Evolutionary conservation across 2,888 invertebrate species (phyloP), one percentile per base, ranked within the genome.

Genomic region (Laspeyria flexula): DNA sequence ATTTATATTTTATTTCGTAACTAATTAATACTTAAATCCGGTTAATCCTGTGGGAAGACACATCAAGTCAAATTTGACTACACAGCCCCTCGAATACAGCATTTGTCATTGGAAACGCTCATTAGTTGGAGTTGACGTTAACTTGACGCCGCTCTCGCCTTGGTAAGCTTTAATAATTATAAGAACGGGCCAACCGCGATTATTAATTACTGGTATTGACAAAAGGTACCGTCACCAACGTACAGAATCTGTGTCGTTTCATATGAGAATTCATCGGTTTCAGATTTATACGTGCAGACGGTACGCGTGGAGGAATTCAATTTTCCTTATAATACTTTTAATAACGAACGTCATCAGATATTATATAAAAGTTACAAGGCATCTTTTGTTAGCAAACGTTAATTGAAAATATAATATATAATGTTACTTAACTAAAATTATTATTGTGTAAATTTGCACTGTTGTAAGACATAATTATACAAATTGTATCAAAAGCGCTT

Each of bases 61-160:
- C 64, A 78, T 83, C 81, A 70, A 80, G 75, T 66, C 79, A 66
- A 83, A 85, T 78, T 77, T 79, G 56, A 72, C 72, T 65, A 60
- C 67, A 69, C 69, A 68, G 72, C 65, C 61, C 73, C 74, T 75
- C 78, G 74, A 85, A 85, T 79, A 77, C 81, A 79, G 81, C 88
- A 90, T 90, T 89, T 89, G 88, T 90, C 90, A 89, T 86, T 77
- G 75, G 76, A 75, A 86, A 78, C 78, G 81, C 82, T 90, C 89
- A 90, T 91, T 91, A 88, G 89, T 86, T 81, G 76, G 77, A 84
- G 84, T 77, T 88, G 89, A 90, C 89, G 86, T 88, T 83, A 88
- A 90, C 89, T 89, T 87, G 89, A 90, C 83, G 79, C 83, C 70
- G 77, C 81, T 80, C 77, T 81, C 79, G 81, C 71, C 71, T 83